Base-by-base conservation (phyloP, 2,113 vertebrate genomes). In the Pterocles burchelli region DNA sequence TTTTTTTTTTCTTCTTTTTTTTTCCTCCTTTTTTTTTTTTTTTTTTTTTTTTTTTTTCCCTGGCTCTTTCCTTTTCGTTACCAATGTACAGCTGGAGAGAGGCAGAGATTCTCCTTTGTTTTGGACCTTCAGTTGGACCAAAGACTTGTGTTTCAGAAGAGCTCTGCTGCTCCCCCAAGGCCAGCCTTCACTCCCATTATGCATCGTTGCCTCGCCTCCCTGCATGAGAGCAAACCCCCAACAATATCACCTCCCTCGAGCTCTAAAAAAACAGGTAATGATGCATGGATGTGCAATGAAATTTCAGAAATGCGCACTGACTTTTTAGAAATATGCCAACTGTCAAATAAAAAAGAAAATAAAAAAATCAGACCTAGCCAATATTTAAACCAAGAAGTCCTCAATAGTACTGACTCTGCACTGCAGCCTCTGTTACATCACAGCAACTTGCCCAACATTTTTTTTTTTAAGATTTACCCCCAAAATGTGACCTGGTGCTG, bases 271-370 rank as follows among this genome's bases (percentile, higher is more conserved):
- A 86, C 88, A 96, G 89, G 96, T 88, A 97, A 66, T 92, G 86
- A 94, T 93, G 90, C 85, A 85, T 84, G 89, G 85, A 95, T 98
- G 89, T 94, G 88, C 91, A 96, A 88, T 85, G 95, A 97, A 96
- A 94, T 96, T 97, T 97, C 49, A 85, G 91, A 95, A 96, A 94
- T 93, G 96, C 78, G 82, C 92, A 92, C 72, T 96, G 95, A 95
- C 96, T 96, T 96, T 97, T 97, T 85, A 96, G 78, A 98, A 97
- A 97, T 96, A 96, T 66, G 93, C 78, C 95, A 81, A 74, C 86
- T 61, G 88, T 93, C 68, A 92, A 57, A 84, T 61, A 72, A 81
- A 89, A 90, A 86, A 29, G 75, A 31, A 85, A 65, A 75, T 74
- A 33, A 43, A 89, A 91, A 85, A 84, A 45, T 94, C 54, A 88